phyloP scores from a whole-genome alignment of 1,140 invertebrate genomes.

The Nephila pilipes region DNA sequence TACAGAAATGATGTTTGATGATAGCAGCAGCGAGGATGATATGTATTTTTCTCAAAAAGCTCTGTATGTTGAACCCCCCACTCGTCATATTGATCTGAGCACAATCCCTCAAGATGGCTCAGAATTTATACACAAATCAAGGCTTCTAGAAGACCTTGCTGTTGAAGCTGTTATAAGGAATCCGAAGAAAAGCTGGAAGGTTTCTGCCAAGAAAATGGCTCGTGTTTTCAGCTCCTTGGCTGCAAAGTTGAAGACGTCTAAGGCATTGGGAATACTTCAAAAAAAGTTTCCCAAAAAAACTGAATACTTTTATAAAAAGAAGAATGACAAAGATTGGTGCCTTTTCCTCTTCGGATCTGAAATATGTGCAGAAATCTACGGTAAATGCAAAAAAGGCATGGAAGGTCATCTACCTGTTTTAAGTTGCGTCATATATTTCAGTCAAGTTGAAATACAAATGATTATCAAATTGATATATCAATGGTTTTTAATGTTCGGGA shows the following conservation, averaged over 20 bases:
- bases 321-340: slow-evolving; percentile 12
- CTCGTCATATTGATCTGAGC: slow-evolving; percentile 5
- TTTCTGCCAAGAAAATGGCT: not conserved
- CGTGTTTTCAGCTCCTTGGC: not conserved
- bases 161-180: not conserved
- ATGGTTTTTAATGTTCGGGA: not conserved
- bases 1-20: no score
- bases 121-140: slow-evolving; percentile 8
- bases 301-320: not conserved
- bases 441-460: not conserved
- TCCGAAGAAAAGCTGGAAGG: not conserved
- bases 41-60: not conserved
- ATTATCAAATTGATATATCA: not conserved
- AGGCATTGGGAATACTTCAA: not conserved
- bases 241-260: not conserved
- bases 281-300: not conserved
- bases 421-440: not conserved
- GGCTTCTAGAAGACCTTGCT: not conserved
- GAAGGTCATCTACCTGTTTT: not conserved
- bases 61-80: not conserved
- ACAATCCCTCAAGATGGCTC: slow-evolving; percentile 4
- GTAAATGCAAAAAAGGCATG: not conserved
- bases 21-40: no score
- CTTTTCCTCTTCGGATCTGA: not conserved
- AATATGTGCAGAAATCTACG: not conserved